Percentiles rank a stretch among this genome's conserved stretches.
Conservation (phyloP, 2,888 invertebrate species). For the Drosophila emarginata region DNA sequence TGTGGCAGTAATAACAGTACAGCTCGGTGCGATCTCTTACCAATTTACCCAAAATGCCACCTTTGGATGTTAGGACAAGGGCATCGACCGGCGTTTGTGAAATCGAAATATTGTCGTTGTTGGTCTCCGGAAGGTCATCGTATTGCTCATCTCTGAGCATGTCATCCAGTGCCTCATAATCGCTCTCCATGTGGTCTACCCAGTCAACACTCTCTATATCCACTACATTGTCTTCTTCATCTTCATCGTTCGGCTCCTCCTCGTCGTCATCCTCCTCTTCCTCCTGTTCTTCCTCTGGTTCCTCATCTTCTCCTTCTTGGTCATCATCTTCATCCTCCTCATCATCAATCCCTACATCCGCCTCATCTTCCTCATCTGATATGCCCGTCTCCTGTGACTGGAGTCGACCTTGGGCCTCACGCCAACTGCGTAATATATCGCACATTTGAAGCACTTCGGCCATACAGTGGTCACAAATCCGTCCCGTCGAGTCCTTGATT, state of each 20-base stretch:
- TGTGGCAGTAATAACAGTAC: neutral
- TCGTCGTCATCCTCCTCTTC: neutral
- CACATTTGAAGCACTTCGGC: slow-evolving; percentile 13
- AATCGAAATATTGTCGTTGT: neutral
- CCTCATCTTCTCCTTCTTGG: neutral
- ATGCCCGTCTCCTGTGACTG: slow-evolving; percentile 5
- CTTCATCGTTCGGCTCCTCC: neutral
- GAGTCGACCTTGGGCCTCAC: slow-evolving; percentile 8
- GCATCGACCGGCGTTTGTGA: neutral
- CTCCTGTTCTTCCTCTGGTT: neutral
- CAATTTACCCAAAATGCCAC: neutral
- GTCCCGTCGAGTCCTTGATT: neutral
- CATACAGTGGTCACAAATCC: slow-evolving; percentile 29
- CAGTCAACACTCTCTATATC: neutral
- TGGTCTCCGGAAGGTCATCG: neutral
- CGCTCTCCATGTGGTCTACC: neutral
- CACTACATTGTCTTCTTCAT: neutral
- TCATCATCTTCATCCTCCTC: neutral
- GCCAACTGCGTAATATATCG: slow-evolving; percentile 25
- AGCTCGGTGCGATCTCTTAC: neutral
- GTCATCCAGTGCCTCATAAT: neutral
- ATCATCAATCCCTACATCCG: neutral
- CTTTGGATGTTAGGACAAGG: neutral
- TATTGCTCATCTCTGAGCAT: neutral
- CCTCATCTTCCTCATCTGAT: slow-evolving; percentile 1